Evolutionary conservation across 2,888 invertebrate genomes (phyloP).

Genomic region (Sarcophaga variegata): DNA sequence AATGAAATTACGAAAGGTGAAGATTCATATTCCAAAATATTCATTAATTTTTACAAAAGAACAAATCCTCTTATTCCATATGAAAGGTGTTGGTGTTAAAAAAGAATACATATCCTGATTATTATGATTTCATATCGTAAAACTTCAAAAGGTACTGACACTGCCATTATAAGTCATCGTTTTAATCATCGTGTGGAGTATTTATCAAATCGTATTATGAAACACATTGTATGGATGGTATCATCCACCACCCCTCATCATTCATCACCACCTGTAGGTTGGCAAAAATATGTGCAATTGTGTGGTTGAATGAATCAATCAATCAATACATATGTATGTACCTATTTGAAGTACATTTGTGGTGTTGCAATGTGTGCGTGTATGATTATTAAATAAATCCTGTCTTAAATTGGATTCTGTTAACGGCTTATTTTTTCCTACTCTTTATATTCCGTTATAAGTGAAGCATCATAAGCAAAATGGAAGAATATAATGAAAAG

Average conservation of each 20-base stretch:
- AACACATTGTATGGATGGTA: background rate
- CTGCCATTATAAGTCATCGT: conserved; percentile 40
- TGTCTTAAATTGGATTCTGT: conserved; percentile 61
- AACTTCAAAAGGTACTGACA: conserved; percentile 22
- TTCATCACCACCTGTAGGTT: conserved; percentile 24
- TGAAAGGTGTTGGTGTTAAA: too few relatives aligned
- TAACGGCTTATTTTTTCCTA: conserved; percentile 30
- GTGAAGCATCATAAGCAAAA: conserved; percentile 21
- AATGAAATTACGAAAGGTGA: too few relatives aligned
- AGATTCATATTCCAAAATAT: too few relatives aligned
- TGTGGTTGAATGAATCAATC: conserved; percentile 19
- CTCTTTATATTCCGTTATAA: background rate
- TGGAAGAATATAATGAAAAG: conserved; percentile 6
- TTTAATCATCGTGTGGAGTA: background rate
- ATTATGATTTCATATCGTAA: background rate
- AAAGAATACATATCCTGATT: too few relatives aligned
- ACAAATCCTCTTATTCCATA: conserved; percentile 3
- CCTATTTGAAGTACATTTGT: background rate
- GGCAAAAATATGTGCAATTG: conserved; percentile 14
- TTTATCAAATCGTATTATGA: conserved; percentile 43
- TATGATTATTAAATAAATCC: conserved; percentile 50
- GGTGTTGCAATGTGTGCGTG: background rate
- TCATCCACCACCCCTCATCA: too few relatives aligned
- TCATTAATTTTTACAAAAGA: background rate
- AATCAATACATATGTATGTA: background rate